These are phyloP conservation scores for Pseudochromis fuscus DNA, from an alignment of 2,797 vertebrate species.

Conservation along the genomic window DNA sequence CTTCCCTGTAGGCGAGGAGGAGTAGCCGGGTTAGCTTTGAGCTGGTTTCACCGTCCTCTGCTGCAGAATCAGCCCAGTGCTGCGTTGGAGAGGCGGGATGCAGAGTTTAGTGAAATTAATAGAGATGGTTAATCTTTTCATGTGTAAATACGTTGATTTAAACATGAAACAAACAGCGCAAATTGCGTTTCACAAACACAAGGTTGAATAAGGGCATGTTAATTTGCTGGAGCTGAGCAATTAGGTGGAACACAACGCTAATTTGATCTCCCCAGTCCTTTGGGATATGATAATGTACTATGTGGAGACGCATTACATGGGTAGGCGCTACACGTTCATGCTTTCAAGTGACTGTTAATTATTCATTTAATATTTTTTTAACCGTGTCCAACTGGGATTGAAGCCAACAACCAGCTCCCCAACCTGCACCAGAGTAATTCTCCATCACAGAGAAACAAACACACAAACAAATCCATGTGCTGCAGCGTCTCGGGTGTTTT, in stretches of 20 bases:
- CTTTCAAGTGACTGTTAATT: conserved; percentile 81
- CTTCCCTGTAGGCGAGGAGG: conserved; percentile 21
- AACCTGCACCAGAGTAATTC: conserved; percentile 12
- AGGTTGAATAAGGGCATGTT: conserved; percentile 80
- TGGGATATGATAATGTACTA: conserved; percentile 78
- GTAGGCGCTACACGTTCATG: conserved; percentile 49
- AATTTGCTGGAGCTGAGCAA: conserved; percentile 83
- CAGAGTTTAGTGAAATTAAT: conserved; percentile 72
- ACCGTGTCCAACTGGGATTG: conserved; percentile 60
- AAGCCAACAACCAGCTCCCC: conserved; percentile 43
- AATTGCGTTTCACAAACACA: conserved; percentile 72
- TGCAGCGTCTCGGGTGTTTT: too few species aligned
- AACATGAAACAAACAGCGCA: conserved; percentile 80
- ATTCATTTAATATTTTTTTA: conserved; percentile 68
- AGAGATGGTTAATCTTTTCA: conserved; percentile 76
- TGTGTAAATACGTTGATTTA: conserved; percentile 80
- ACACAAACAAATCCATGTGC: background rate
- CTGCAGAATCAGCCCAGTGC: conserved; percentile 10
- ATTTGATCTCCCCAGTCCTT: conserved; percentile 77
- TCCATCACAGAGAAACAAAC: conserved; percentile 33
- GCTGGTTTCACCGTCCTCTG: conserved; percentile 5
- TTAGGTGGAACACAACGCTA: conserved; percentile 82
- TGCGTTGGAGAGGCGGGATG: conserved; percentile 16
- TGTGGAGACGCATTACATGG: conserved; percentile 57
- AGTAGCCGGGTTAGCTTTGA: conserved; percentile 14